phyloP scores from a whole-genome alignment of 2,797 vertebrate species.

The Anomalospiza imberbis region DNA sequence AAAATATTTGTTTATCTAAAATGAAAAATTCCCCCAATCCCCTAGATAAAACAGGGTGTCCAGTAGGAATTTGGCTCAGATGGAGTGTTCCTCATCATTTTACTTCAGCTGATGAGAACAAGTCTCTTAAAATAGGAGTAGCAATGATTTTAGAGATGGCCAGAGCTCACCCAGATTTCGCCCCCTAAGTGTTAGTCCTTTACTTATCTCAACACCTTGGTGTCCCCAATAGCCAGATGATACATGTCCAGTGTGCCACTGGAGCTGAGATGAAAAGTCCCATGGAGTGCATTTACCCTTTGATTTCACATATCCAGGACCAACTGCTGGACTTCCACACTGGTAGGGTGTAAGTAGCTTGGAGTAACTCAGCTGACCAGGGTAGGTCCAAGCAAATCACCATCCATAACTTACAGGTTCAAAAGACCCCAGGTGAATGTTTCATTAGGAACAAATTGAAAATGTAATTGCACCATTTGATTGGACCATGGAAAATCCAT shows the following conservation, averaged over 20 bases:
- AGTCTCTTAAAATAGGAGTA: not conserved
- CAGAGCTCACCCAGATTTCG: not conserved
- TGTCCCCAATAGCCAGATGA: not conserved
- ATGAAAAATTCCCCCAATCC: not conserved
- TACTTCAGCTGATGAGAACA: not conserved
- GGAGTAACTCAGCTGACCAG: not conserved
- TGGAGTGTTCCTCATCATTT: not conserved
- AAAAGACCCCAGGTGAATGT: not conserved
- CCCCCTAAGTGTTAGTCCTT: not conserved
- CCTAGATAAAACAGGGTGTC: not conserved
- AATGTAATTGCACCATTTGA: not conserved
- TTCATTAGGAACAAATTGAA: not conserved
- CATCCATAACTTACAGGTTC: not conserved
- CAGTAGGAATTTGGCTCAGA: not conserved
- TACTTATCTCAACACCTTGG: not conserved
- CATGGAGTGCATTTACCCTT: not conserved
- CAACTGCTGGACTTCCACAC: not conserved
- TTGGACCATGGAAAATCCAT: not conserved
- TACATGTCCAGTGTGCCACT: not conserved
- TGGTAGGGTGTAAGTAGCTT: not conserved
- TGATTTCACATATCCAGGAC: not conserved
- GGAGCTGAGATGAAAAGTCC: not conserved
- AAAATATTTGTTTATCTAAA: not conserved
- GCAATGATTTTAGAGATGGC: not conserved
- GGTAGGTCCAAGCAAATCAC: not conserved